Conservation (phyloP, 1,140 invertebrate genomes). For the Atta texana region DNA sequence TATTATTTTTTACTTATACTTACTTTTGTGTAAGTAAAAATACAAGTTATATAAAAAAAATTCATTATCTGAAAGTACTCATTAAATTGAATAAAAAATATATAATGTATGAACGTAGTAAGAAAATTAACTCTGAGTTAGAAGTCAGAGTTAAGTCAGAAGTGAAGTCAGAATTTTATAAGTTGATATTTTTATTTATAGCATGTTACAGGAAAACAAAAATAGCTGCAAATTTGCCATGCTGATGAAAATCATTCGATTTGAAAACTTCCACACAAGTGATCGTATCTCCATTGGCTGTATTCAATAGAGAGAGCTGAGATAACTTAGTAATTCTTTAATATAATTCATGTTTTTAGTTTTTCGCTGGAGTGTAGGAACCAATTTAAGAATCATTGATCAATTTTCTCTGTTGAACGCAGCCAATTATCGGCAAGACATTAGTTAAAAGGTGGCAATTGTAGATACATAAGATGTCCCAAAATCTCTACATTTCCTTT, state of each 20-base stretch:
- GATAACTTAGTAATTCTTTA: too few species aligned
- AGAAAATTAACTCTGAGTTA: not conserved
- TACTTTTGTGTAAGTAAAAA: not conserved
- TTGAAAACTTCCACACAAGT: not conserved
- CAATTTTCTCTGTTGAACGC: too few species aligned
- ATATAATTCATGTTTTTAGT: too few species aligned
- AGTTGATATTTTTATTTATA: not conserved
- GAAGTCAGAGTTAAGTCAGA: not conserved
- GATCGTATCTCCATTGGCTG: not conserved
- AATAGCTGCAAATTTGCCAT: not conserved
- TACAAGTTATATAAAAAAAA: not conserved
- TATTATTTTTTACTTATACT: not conserved
- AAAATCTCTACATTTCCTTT: too few species aligned
- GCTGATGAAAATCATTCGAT: not conserved
- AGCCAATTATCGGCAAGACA: too few species aligned
- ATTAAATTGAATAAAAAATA: constrained; percentile 1
- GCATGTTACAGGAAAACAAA: not conserved
- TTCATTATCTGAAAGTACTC: not conserved
- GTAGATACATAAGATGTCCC: too few species aligned
- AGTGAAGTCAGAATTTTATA: not conserved
- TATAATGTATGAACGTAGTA: not conserved
- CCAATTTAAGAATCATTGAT: too few species aligned
- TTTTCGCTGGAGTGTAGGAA: too few species aligned
- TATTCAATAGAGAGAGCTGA: too few species aligned
- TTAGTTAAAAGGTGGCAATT: too few species aligned